These are phyloP conservation scores for Carabus problematicus DNA, from an alignment of 2,888 invertebrate genomes.

Conservation along the genomic window DNA sequence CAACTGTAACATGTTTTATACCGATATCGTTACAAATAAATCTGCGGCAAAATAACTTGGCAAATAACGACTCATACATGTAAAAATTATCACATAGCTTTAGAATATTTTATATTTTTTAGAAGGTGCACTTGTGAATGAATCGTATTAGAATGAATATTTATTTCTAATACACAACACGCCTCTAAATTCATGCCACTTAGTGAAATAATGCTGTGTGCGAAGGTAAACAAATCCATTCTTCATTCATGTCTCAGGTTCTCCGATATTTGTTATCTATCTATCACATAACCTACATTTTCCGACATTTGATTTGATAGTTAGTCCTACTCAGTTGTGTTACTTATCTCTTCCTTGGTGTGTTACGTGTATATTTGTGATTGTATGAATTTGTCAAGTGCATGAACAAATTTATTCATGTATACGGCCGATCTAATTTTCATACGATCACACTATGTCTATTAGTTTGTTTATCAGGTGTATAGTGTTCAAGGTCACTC, in stretches of 20 bases:
- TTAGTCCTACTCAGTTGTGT: too few relatives aligned
- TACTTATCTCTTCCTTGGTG: too few relatives aligned
- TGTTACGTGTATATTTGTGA: too few relatives aligned
- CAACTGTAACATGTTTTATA: conserved; percentile 30
- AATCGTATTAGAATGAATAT: conserved; percentile 33
- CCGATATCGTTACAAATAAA: conserved; percentile 32
- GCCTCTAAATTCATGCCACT: conserved; percentile 29
- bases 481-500: conserved; percentile 73
- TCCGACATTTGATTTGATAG: too few relatives aligned
- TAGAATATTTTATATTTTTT: conserved; percentile 55
- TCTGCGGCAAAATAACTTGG: conserved; percentile 20
- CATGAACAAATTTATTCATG: too few relatives aligned
- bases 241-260: too few relatives aligned
- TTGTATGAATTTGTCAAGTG: too few relatives aligned
- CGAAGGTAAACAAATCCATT: conserved; percentile 1
- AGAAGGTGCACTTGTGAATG: conserved; percentile 58
- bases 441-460: conserved; percentile 74
- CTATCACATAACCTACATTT: too few relatives aligned
- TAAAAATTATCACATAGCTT: conserved; percentile 57
- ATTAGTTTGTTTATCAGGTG: conserved; percentile 72
- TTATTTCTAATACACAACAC: conserved; percentile 30
- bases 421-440: too few relatives aligned
- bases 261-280: too few relatives aligned
- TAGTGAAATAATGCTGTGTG: conserved; percentile 27
- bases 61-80: conserved; percentile 10